Conservation (phyloP, 2,888 invertebrate species). For the Lacanobia wlatinum region DNA sequence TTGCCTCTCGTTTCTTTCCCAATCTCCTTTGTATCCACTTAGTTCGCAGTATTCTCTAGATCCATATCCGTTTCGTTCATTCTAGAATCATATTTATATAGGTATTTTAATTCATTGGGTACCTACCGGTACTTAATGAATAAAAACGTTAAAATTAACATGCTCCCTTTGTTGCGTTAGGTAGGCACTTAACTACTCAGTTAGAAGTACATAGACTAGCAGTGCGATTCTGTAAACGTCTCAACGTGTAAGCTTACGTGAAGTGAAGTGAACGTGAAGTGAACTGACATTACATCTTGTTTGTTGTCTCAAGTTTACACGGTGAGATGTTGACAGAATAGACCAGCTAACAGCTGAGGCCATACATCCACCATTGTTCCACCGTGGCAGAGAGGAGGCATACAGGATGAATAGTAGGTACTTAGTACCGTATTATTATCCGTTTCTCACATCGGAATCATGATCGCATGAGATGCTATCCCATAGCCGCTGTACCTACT, state of each 20-base stretch:
- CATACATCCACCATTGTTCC: too few relatives aligned
- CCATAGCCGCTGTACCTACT: too few relatives aligned
- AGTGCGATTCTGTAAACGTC: too few relatives aligned
- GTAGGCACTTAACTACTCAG: too few relatives aligned
- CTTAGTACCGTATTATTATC: neutral
- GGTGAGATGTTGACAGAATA: too few relatives aligned
- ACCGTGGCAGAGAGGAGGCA: neutral
- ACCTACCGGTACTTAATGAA: too few relatives aligned
- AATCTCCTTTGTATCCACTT: conserved; percentile 90
- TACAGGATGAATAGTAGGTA: neutral
- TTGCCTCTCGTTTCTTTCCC: conserved; percentile 87
- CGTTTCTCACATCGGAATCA: neutral
- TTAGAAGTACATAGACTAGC: too few relatives aligned
- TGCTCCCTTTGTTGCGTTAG: neutral
- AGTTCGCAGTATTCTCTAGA: conserved; percentile 80
- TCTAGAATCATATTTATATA: conserved; percentile 68
- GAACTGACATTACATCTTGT: too few relatives aligned
- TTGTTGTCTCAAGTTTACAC: too few relatives aligned
- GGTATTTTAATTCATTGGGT: neutral
- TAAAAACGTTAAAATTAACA: neutral
- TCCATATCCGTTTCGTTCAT: conserved; percentile 85
- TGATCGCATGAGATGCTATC: neutral
- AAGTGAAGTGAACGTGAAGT: too few relatives aligned
- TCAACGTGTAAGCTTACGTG: too few relatives aligned
- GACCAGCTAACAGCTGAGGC: too few relatives aligned